Conservation (phyloP, 2,797 vertebrate genomes). For the Pyrocephalus nanus region DNA sequence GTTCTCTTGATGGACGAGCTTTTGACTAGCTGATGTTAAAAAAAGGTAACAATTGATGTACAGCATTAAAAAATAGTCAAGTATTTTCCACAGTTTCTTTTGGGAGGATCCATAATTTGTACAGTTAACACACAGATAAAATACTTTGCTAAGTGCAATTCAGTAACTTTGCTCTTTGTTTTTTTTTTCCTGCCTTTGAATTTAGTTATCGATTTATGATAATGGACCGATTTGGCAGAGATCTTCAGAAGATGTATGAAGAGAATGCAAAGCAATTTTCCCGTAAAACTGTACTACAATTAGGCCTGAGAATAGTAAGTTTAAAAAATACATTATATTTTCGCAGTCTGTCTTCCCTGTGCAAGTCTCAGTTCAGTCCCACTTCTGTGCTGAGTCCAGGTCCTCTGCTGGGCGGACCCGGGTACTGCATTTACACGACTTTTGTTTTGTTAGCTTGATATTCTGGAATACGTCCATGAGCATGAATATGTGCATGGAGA, state of each 20-base stretch:
- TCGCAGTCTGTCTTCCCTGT: background rate
- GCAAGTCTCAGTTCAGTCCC: background rate
- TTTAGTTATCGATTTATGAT: constrained; percentile 94
- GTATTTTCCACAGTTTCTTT: background rate
- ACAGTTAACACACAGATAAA: background rate
- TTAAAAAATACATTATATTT: background rate
- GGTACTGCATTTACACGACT: constrained; percentile 66
- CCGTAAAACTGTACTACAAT: constrained; percentile 90
- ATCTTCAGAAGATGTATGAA: constrained; percentile 94
- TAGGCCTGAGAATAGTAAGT: constrained; percentile 91
- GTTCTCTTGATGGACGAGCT: background rate
- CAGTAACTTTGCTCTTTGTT: background rate
- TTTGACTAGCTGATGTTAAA: background rate
- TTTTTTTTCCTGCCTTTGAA: background rate
- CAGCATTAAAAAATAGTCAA: background rate
- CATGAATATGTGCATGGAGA: constrained; percentile 96
- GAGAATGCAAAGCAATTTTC: constrained; percentile 84
- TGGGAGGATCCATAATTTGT: background rate
- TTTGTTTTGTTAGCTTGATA: constrained; percentile 83
- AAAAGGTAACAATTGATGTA: background rate
- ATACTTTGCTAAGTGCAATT: background rate
- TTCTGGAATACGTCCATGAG: constrained; percentile 92
- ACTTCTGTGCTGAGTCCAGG: background rate
- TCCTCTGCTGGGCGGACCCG: constrained; percentile 72
- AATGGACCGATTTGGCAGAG: constrained; percentile 92